Evolutionary conservation across 2,797 vertebrate genomes (phyloP).

Genomic region (Danionella dracula): DNA sequence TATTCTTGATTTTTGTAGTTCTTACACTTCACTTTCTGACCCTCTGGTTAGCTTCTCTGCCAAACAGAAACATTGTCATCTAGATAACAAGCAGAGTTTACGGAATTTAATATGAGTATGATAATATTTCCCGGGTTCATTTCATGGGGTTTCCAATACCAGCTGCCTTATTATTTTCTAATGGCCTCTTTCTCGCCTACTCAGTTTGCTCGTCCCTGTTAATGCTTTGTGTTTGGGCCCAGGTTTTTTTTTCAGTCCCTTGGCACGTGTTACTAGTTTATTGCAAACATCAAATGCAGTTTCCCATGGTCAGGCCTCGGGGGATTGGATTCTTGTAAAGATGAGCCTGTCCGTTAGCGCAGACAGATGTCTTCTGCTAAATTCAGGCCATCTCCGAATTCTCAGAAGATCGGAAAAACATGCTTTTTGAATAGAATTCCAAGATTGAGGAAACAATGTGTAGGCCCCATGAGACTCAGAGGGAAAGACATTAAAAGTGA

Average conservation of each 20-base stretch:
- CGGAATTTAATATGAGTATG: not conserved
- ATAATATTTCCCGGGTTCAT: not conserved
- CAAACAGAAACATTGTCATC: not conserved
- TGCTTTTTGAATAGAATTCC: slow-evolving; percentile 23
- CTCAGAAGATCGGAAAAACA: slow-evolving; percentile 8
- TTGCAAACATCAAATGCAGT: slow-evolving; percentile 27
- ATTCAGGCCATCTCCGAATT: slow-evolving; percentile 24
- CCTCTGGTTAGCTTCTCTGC: not conserved
- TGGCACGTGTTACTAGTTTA: slow-evolving; percentile 9
- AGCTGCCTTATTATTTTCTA: slow-evolving; percentile 16
- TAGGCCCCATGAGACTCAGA: not conserved
- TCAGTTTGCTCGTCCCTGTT: slow-evolving; percentile 18
- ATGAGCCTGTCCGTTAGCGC: slow-evolving; percentile 13
- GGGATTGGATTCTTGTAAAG: slow-evolving; percentile 15
- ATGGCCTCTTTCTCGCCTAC: slow-evolving; percentile 20
- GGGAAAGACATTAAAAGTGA: slow-evolving; percentile 13
- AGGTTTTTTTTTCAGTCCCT: not conserved
- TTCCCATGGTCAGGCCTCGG: not conserved
- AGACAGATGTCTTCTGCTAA: slow-evolving; percentile 17
- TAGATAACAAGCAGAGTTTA: not conserved
- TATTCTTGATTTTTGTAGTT: not conserved
- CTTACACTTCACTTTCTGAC: not conserved
- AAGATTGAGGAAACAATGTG: slow-evolving; percentile 25
- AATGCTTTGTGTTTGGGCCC: not conserved
- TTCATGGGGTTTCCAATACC: not conserved